Evolutionary conservation across 2,888 invertebrate species (phyloP).

Genomic region (Parnassius smintheus): DNA sequence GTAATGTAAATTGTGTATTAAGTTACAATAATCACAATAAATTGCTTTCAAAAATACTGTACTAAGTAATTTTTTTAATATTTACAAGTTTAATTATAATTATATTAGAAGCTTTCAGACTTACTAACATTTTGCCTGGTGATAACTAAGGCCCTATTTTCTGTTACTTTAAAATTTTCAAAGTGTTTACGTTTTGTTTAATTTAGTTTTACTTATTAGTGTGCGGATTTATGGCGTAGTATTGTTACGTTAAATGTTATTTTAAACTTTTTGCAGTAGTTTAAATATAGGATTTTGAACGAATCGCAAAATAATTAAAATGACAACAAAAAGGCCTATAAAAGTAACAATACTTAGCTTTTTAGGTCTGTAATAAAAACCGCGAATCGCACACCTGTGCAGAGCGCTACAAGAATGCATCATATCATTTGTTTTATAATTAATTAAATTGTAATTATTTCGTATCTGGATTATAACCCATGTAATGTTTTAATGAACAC

Average conservation of each 20-base stretch:
- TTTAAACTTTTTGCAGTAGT: not conserved
- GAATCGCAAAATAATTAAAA: too few species aligned
- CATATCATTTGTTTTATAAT: conserved; percentile 80
- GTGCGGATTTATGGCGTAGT: conserved; percentile 6
- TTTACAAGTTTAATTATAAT: not conserved
- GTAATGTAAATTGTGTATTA: not conserved
- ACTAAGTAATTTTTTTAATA: not conserved
- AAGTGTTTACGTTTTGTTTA: conserved; percentile 57
- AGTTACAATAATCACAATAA: too few species aligned
- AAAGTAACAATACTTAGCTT: conserved; percentile 40
- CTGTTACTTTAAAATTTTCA: conserved; percentile 27
- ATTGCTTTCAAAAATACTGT: too few species aligned
- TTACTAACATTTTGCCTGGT: conserved; percentile 13
- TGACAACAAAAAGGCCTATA: not conserved
- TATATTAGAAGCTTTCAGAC: not conserved
- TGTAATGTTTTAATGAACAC: conserved; percentile 56
- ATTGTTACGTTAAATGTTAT: conserved; percentile 34
- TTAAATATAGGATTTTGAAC: too few species aligned
- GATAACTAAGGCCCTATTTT: conserved; percentile 21
- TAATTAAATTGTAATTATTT: conserved; percentile 68
- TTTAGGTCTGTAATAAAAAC: conserved; percentile 38
- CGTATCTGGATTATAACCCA: conserved; percentile 62
- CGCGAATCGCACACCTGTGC: conserved; percentile 61
- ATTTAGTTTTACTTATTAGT: conserved; percentile 50
- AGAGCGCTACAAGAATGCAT: conserved; percentile 78